A percentile compares a stretch with the other conserved stretches of the same genome.
Evolutionary conservation across 1,140 invertebrate species (phyloP).

Genomic region (Bombyx mori): DNA sequence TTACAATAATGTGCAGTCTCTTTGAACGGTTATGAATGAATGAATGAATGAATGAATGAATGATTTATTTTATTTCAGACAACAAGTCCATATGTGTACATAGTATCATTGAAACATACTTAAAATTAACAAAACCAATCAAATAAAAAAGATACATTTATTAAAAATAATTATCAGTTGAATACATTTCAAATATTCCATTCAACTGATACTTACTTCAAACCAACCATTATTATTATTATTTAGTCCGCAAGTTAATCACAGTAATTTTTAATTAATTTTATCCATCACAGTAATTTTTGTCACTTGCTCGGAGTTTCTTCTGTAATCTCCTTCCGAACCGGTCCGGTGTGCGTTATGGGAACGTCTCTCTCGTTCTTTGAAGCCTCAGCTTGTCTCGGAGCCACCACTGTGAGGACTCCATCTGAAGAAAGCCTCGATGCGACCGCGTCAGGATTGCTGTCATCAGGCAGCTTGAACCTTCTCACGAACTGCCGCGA

Average conservation of each 20-base stretch:
- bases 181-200: no score
- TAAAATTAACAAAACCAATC: no score
- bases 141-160: no score
- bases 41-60: neutral
- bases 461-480: constrained; percentile 80
- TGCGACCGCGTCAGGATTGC: constrained; percentile 76
- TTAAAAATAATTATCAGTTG: no score
- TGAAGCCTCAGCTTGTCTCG: constrained; percentile 48
- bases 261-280: no score
- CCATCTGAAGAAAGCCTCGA: constrained; percentile 84
- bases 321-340: constrained; percentile 31
- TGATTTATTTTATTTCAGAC: neutral
- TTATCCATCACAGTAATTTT: neutral
- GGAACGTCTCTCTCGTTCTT: constrained; percentile 54
- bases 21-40: neutral
- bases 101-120: no score
- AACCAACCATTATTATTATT: no score
- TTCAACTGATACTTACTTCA: no score
- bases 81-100: no score
- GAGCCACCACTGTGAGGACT: constrained; percentile 78
- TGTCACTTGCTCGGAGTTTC: constrained; percentile 13
- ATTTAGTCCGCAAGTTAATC: no score
- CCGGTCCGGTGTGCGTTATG: constrained; percentile 49
- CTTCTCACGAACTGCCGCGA: constrained; percentile 81
- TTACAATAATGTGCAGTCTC: constrained; percentile 1